Evolutionary conservation across 64 coral and sea anemone species (phyloP).

Genomic region (Stichodactyla mertensii): DNA sequence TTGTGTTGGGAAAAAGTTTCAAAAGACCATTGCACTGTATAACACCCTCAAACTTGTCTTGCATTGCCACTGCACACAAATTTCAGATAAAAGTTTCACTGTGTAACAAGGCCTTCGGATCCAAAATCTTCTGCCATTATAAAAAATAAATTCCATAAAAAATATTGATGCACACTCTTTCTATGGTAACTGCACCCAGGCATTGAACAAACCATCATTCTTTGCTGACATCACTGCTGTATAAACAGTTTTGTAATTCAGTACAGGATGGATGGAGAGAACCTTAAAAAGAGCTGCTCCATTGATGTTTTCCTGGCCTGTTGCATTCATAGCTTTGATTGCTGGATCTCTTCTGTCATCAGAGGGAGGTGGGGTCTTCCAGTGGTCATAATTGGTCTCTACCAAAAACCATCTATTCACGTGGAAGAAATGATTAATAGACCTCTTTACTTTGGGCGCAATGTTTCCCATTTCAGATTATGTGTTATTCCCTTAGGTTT

Average conservation of each 20-base stretch:
- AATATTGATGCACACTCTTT: not conserved
- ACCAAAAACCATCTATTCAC: slow-evolving; percentile 78
- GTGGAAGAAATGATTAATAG: not conserved
- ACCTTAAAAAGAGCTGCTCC: slow-evolving; percentile 56
- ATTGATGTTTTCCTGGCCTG: slow-evolving; percentile 54
- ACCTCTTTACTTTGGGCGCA: not conserved
- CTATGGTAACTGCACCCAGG: slow-evolving; percentile 52
- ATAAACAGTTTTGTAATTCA: slow-evolving; percentile 63
- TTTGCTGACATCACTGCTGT: slow-evolving; percentile 88
- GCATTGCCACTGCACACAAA: no score
- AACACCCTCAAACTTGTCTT: no score
- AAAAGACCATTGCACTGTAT: no score
- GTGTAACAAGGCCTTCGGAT: no score
- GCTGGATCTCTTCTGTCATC: slow-evolving; percentile 79
- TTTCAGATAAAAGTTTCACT: no score
- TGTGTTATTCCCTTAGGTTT: no score
- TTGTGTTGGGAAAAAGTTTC: no score
- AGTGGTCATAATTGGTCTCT: slow-evolving; percentile 98
- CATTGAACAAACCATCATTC: slow-evolving; percentile 62
- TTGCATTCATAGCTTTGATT: slow-evolving; percentile 56
- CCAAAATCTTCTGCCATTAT: no score
- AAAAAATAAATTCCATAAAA: no score
- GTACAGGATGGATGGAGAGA: slow-evolving; percentile 62
- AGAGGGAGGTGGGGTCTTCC: slow-evolving; percentile 76
- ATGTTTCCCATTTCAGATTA: no score